Conservation (phyloP, 1,140 invertebrate genomes). For the Drosophila pallidifrons region DNA sequence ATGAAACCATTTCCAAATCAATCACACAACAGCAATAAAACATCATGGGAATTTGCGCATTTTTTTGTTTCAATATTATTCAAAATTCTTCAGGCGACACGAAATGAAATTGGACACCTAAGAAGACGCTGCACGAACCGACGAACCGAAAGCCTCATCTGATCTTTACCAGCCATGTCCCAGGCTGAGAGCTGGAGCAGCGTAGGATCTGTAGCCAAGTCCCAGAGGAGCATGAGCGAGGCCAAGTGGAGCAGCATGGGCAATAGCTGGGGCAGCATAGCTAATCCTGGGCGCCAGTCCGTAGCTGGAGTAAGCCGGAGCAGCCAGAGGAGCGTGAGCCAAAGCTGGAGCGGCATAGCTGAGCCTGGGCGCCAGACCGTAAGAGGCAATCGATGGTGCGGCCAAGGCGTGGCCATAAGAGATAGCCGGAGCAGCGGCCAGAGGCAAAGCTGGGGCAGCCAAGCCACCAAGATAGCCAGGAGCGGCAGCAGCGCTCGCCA, state of each 20-base stretch:
- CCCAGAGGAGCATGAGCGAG: slow-evolving; percentile 42
- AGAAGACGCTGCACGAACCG: slow-evolving; percentile 2
- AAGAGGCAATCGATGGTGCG: slow-evolving; percentile 51
- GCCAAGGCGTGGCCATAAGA: slow-evolving; percentile 40
- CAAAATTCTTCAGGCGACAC: slow-evolving; percentile 30
- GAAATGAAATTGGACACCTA: slow-evolving; percentile 18
- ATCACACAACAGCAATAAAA: slow-evolving; percentile 2
- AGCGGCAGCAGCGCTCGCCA: slow-evolving; percentile 74
- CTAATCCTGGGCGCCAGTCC: slow-evolving; percentile 44
- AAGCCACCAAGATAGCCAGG: slow-evolving; percentile 73
- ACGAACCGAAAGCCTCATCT: too few species aligned
- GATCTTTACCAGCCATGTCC: slow-evolving; percentile 72
- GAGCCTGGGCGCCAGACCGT: slow-evolving; percentile 51
- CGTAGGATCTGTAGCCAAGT: slow-evolving; percentile 42
- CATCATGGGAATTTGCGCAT: background rate
- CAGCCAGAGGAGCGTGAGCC: slow-evolving; percentile 45
- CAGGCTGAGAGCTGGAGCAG: slow-evolving; percentile 51
- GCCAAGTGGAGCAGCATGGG: slow-evolving; percentile 39
- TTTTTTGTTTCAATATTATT: slow-evolving; percentile 26
- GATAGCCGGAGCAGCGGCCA: slow-evolving; percentile 60
- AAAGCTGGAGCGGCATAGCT: slow-evolving; percentile 61
- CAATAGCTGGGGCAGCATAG: slow-evolving; percentile 58
- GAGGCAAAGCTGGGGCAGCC: slow-evolving; percentile 32
- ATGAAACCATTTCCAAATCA: background rate
- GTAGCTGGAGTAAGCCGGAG: slow-evolving; percentile 23